Evolutionary conservation across 2,888 invertebrate species (phyloP), one percentile per base, ranked within the genome.

Genomic region (Diadromus collaris): DNA sequence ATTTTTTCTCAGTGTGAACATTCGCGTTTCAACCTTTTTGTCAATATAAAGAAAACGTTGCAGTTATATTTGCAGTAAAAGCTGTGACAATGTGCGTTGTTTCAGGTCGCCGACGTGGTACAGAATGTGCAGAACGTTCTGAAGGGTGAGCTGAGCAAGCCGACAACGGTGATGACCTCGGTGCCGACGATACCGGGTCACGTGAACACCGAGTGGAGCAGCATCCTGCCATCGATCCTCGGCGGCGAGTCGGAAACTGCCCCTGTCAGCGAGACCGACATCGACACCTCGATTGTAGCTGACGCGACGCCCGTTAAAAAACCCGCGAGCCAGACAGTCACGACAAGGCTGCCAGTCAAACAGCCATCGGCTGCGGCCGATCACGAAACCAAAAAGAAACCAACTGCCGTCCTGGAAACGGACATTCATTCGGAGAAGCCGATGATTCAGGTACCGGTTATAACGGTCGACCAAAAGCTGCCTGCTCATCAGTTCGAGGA

Each of bases 51-150:
- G 10, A 51, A 13, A 24, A 21, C 6, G 21, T 10, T 2, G 48
- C 13, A 9, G 21, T 10, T 7, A 51, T 4, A 27, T n/a, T 24
- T 24, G 51, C 27, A 54, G 27, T 13, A 16, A 54, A 16, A 54
- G 16, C 54, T 9, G 27, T 48, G 10, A 21, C 21, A 5, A 51
- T 51, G 21, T 51, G 21, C 2, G n/a, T 24, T 24, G 24, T 56
- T 79, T 13, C 64, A 90, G 90, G 95, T 97, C 0, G 95, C 96
- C 86, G 96, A 94, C 82, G 96, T 97, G 7, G 95, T 97, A 0
- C 94, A 94, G 46, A 96, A 95, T 85, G 97, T 97, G 1, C 96
- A 97, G 89, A 96, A 94, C 88, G 96, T 97, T 16, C 91, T 97
- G 0, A 96, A 95, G 90, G 95, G 95, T 69, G 96, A 97, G 91